Evolutionary conservation across 2,113 vertebrate genomes (phyloP).

Genomic region (Puma concolor): DNA sequence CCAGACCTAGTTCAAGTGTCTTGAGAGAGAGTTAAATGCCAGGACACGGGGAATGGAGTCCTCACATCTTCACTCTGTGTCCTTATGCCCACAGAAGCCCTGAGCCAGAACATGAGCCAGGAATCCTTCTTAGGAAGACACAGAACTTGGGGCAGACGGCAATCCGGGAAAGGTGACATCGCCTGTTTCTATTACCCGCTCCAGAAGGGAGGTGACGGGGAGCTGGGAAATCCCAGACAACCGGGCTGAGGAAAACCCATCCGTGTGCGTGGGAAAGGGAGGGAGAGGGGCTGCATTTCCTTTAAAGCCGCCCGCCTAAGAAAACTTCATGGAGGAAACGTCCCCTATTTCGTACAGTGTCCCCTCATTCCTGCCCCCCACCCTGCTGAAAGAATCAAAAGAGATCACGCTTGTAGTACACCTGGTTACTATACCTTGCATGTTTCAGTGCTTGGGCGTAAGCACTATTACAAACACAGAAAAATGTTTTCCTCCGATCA

Average conservation of each 20-base stretch:
- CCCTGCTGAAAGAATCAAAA: background rate
- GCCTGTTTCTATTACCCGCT: slow-evolving; percentile 67
- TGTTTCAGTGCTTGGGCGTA: background rate
- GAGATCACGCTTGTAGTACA: background rate
- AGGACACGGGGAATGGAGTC: background rate
- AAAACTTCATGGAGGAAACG: background rate
- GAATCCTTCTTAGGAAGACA: slow-evolving; percentile 66
- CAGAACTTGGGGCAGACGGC: slow-evolving; percentile 58
- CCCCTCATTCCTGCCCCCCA: background rate
- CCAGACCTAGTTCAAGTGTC: background rate
- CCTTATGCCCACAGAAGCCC: background rate
- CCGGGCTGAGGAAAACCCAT: slow-evolving; percentile 66
- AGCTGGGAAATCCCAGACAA: slow-evolving; percentile 74
- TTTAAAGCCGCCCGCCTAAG: slow-evolving; percentile 56
- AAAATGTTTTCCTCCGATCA: background rate
- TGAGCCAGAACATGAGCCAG: slow-evolving; percentile 62
- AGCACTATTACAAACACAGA: background rate
- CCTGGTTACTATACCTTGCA: background rate
- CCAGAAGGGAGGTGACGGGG: slow-evolving; percentile 71
- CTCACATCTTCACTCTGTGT: background rate
- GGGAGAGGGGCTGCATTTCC: slow-evolving; percentile 52
- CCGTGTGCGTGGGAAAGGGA: background rate
- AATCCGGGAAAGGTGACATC: slow-evolving; percentile 53
- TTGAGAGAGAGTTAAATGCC: background rate
- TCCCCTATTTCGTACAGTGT: background rate